Percentiles rank a stretch among this genome's conserved stretches.
These are phyloP conservation scores for Mus musculus DNA, from an alignment of 2,113 vertebrate species.

Conservation along the genomic window DNA sequence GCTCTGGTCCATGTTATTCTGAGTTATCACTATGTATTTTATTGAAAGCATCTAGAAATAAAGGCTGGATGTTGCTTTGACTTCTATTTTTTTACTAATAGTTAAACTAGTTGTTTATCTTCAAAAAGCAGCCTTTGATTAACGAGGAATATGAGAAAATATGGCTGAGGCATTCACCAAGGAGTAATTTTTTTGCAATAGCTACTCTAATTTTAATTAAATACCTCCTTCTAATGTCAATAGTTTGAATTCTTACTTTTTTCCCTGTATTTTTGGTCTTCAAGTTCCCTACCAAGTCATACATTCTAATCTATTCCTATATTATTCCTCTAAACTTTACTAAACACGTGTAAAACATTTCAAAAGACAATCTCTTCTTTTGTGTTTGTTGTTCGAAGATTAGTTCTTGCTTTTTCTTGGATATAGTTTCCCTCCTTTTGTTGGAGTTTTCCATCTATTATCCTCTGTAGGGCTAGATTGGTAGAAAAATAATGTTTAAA, in stretches of 20 bases:
- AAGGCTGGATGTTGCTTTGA: not conserved
- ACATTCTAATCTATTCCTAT: not conserved
- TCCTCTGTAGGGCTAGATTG: no score
- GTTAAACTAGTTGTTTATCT: not conserved
- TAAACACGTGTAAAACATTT: not conserved
- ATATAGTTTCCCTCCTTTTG: no score
- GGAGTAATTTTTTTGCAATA: not conserved
- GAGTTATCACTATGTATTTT: not conserved
- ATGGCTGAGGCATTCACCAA: not conserved
- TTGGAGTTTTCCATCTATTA: no score
- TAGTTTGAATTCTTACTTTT: not conserved
- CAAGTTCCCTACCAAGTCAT: not conserved
- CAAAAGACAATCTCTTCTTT: not conserved
- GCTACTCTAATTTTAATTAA: not conserved
- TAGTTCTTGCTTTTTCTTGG: no score
- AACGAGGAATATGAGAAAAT: not conserved
- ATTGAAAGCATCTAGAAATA: not conserved
- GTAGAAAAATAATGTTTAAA: no score
- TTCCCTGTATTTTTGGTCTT: not conserved
- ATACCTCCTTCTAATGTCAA: not conserved
- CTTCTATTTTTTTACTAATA: not conserved
- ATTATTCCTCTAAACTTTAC: not conserved
- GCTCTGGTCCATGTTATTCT: not conserved
- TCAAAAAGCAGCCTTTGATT: not conserved
- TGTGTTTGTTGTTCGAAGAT: no score